phyloP scores from a whole-genome alignment of 2,797 vertebrate genomes.

The Characodon lateralis region DNA sequence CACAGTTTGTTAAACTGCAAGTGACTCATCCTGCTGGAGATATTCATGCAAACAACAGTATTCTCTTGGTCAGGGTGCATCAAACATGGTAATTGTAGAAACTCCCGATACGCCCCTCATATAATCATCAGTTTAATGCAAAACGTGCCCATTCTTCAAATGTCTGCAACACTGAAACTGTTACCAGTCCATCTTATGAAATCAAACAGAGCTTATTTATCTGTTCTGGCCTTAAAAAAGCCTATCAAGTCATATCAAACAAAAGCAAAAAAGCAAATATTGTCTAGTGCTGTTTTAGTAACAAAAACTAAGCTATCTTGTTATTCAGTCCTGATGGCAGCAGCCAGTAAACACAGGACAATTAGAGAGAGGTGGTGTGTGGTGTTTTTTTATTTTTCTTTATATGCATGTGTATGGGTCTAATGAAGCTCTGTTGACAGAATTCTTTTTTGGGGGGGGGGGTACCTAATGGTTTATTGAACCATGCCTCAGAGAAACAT shows the following conservation, averaged over 20 bases:
- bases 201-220: conserved; percentile 21
- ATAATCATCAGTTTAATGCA: conserved; percentile 3
- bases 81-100: conserved; percentile 3
- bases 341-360: conserved; percentile 40
- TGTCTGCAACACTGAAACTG: conserved; percentile 10
- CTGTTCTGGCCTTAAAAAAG: conserved; percentile 26
- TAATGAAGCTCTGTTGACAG: conserved; percentile 73
- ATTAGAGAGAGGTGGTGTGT: conserved; percentile 39
- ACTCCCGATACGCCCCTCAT: neutral
- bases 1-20: conserved; percentile 3
- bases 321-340: conserved; percentile 14
- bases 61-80: neutral
- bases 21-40: neutral
- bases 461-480: conserved; percentile 73
- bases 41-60: neutral
- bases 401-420: conserved; percentile 42
- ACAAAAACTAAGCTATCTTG: conserved; percentile 1
- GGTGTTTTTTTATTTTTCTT: conserved; percentile 33
- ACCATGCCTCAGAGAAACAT: conserved; percentile 63
- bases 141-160: conserved; percentile 2
- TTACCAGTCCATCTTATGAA: conserved; percentile 37
- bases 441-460: conserved; percentile 58
- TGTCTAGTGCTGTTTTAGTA: neutral
- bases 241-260: conserved; percentile 50
- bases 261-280: conserved; percentile 13